A percentile compares a stretch with the other conserved stretches of the same genome.
These are phyloP conservation scores for Upupa epops DNA, from an alignment of 2,113 vertebrate species.

Conservation along the genomic window DNA sequence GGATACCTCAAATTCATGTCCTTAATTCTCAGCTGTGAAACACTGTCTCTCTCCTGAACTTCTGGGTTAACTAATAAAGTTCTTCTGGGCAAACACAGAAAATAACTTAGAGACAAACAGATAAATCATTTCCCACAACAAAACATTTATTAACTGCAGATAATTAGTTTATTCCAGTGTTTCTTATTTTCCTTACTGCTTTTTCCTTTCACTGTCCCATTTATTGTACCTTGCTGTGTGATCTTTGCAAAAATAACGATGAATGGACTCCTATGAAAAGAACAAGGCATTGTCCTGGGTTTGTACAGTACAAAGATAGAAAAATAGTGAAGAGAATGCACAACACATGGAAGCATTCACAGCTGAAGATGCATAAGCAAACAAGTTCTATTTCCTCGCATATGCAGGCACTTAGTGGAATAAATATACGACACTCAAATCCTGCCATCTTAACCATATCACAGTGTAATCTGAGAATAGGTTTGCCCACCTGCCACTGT, in stretches of 20 bases:
- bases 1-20: background rate
- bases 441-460: background rate
- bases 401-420: background rate
- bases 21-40: background rate
- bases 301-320: background rate
- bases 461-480: background rate
- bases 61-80: background rate
- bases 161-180: background rate
- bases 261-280: background rate
- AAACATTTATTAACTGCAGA: slow-evolving; percentile 20
- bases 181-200: background rate
- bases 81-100: background rate
- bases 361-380: background rate
- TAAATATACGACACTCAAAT: background rate
- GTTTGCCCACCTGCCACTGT: background rate
- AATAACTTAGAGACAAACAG: background rate
- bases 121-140: background rate
- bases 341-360: background rate
- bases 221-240: background rate
- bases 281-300: background rate
- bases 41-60: background rate
- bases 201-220: background rate
- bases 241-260: background rate
- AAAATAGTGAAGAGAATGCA: background rate
- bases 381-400: background rate